Evolutionary conservation across 2,113 vertebrate genomes (phyloP), one percentile per base, ranked within the genome.

Genomic region (Sinocyclocheilus anshuiensis): DNA sequence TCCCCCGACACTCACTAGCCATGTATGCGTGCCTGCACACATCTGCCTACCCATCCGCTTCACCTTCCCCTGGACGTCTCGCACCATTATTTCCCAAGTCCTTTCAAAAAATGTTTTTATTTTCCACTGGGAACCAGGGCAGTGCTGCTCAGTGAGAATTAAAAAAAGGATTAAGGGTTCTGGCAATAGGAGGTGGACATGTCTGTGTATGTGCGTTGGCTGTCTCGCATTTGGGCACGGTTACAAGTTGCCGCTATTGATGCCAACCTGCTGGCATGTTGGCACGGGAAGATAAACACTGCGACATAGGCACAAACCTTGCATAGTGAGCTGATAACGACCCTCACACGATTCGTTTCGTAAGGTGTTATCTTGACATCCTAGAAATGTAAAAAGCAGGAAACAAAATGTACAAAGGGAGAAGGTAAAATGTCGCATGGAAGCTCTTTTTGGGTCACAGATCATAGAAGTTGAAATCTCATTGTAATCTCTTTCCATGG

Each of bases 1-100:
- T 91, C 85, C 86, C 53, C 42, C 24, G 84, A 87, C 61, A 75
- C 36, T 74, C 81, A 29, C 61, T 81, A 78, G 63, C 39, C 83
- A 87, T 86, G 81, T 79, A 90, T 90, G 87, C 84, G 72, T 88
- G 86, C 80, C 79, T 84, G 74, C 84, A 87, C 84, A 77, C 78
- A 89, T 84, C 71, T 84, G 67, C 77, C 55, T 75, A 71, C 53
- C 77, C 75, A 84, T 74, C 53, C 75, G 63, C 76, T 76, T 6
- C 63, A 71, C 57, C 77, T 83, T 13, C 57, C 81, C 57, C 48
- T 67, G 6, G 26, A 81, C 53, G 71, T 75, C 77, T 80, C 77
- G 10, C 24, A 18, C 57, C 69, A 67, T 81, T 61, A 86, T 74
- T 79, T 77, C 61, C 42, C 72, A n/a, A 69, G 86, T 83, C 77